Percentiles rank a stretch among this genome's conserved stretches.
Evolutionary conservation across 1,140 invertebrate species (phyloP).

Genomic region (Trinorchestia longiramus): DNA sequence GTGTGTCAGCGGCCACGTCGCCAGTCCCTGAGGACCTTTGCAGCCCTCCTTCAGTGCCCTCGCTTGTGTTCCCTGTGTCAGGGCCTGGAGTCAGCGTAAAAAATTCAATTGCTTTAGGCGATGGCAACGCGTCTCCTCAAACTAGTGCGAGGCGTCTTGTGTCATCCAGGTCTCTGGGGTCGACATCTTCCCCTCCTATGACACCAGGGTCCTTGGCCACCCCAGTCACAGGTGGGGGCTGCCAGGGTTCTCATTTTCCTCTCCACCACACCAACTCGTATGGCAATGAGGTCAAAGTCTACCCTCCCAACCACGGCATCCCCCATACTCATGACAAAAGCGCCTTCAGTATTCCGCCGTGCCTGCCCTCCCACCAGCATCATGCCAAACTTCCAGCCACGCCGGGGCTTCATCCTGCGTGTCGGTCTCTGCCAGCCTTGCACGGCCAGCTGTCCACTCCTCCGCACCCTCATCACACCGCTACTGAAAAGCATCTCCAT

Average conservation of each 20-base stretch:
- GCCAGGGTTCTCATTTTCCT: neutral
- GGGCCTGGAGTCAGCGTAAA: neutral
- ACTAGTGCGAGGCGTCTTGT: constrained; percentile 62
- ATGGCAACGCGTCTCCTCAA: constrained; percentile 59
- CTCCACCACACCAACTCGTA: constrained; percentile 32
- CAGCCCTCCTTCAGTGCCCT: neutral
- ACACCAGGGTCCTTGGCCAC: constrained; percentile 59
- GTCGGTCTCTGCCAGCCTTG: constrained; percentile 64
- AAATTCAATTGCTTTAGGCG: neutral
- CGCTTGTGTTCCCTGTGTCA: neutral
- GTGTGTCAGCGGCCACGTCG: constrained; percentile 55
- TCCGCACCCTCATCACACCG: constrained; percentile 48
- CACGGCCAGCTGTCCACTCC: constrained; percentile 61
- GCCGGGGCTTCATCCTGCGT: constrained; percentile 62
- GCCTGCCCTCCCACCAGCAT: constrained; percentile 66
- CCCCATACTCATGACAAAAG: constrained; percentile 12
- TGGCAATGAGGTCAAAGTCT: neutral
- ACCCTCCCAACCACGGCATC: neutral
- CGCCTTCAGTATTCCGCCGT: constrained; percentile 66
- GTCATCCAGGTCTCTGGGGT: constrained; percentile 65
- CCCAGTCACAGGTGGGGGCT: neutral
- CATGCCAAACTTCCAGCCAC: constrained; percentile 65
- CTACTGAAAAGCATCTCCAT: constrained; percentile 58
- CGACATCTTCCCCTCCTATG: constrained; percentile 63
- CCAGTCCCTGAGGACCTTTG: constrained; percentile 12